Percentiles rank a stretch among this genome's conserved stretches.
phyloP scores from a whole-genome alignment of 1,140 invertebrate species.

The Drosophila mayri region DNA sequence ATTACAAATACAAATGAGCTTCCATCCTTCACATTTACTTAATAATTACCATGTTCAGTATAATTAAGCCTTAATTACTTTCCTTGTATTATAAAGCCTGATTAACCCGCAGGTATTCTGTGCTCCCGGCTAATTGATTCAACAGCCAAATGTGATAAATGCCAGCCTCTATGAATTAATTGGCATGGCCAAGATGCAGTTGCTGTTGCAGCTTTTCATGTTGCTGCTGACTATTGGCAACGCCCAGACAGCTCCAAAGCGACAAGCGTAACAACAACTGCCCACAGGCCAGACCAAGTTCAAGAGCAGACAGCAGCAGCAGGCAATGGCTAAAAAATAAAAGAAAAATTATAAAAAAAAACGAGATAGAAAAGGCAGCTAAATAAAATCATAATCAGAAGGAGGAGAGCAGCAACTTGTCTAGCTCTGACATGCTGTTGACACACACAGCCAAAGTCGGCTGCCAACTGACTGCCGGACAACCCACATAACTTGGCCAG shows the following conservation, averaged over 20 bases:
- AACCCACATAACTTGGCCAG: conserved; percentile 70
- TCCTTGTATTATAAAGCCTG: conserved; percentile 30
- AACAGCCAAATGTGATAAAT: conserved; percentile 84
- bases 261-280: conserved; percentile 82
- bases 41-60: conserved; percentile 8
- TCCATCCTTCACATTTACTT: background rate
- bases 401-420: conserved; percentile 49
- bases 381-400: conserved; percentile 49
- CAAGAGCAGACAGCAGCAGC: conserved; percentile 32
- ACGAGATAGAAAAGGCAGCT: conserved; percentile 2
- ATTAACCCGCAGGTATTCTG: conserved; percentile 44
- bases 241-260: conserved; percentile 63
- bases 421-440: conserved; percentile 77
- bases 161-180: conserved; percentile 81
- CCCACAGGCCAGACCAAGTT: conserved; percentile 69
- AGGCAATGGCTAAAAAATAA: background rate
- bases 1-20: background rate
- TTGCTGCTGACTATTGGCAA: conserved; percentile 66
- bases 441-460: conserved; percentile 69
- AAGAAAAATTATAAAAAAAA: conserved; percentile 9
- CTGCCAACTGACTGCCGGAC: conserved; percentile 68
- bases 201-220: conserved; percentile 37
- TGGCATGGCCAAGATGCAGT: conserved; percentile 58
- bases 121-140: conserved; percentile 78
- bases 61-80: conserved; percentile 43